phyloP scores from a whole-genome alignment of 2,113 vertebrate species.

The Glaucidium brasilianum region DNA sequence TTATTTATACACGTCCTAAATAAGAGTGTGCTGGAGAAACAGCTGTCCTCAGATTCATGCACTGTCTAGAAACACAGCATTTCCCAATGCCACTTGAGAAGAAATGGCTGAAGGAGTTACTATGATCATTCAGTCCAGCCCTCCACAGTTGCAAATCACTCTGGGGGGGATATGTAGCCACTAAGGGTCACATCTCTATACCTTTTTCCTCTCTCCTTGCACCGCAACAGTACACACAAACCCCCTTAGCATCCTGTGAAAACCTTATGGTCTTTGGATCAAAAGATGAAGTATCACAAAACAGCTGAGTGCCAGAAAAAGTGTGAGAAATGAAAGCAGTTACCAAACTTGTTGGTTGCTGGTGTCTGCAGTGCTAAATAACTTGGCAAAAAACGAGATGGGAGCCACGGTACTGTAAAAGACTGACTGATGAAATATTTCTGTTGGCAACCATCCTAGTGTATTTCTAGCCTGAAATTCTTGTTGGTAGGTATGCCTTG shows the following conservation, averaged over 20 bases:
- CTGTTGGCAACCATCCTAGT: constrained; percentile 12
- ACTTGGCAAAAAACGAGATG: not conserved
- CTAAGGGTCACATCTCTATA: not conserved
- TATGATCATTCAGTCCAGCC: not conserved
- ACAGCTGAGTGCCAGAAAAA: not conserved
- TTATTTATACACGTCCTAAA: not conserved
- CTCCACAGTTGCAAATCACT: not conserved
- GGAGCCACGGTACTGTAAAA: not conserved
- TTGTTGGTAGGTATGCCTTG: constrained; percentile 28
- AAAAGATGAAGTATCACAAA: not conserved
- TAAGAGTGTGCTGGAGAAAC: not conserved
- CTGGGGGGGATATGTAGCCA: not conserved
- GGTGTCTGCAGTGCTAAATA: not conserved
- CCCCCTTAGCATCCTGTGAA: not conserved
- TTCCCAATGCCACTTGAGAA: not conserved
- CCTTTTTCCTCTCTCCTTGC: not conserved
- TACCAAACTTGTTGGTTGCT: not conserved
- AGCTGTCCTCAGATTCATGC: not conserved
- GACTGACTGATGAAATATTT: constrained; percentile 38
- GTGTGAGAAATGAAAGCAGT: not conserved
- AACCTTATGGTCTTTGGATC: not conserved
- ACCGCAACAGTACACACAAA: not conserved
- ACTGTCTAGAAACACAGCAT: not conserved
- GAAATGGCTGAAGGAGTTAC: not conserved
- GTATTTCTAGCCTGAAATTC: constrained; percentile 30